Percentiles rank a stretch among this genome's conserved stretches.
Evolutionary conservation across 2,797 vertebrate genomes (phyloP).

Genomic region (Momotus momota): DNA sequence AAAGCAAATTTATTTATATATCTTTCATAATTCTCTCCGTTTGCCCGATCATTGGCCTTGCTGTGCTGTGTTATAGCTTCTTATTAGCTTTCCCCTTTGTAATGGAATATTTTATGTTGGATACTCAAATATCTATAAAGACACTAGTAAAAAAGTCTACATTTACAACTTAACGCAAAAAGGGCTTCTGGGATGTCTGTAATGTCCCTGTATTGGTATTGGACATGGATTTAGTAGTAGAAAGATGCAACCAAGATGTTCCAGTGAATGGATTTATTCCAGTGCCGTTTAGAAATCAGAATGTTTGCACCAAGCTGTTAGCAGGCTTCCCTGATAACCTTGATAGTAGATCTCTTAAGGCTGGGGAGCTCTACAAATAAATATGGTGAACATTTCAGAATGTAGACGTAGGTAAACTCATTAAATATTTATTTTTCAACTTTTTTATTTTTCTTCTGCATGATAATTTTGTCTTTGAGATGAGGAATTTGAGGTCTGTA

Average conservation of each 20-base stretch:
- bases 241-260: neutral
- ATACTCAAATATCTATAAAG: slow-evolving; percentile 66
- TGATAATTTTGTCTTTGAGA: neutral
- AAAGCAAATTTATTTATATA: slow-evolving; percentile 60
- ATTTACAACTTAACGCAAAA: neutral
- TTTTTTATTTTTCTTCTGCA: neutral
- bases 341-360: neutral
- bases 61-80: slow-evolving; percentile 51
- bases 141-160: slow-evolving; percentile 42
- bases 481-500: neutral
- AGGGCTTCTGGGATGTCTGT: neutral
- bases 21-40: slow-evolving; percentile 32
- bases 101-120: slow-evolving; percentile 66
- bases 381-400: neutral
- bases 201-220: neutral
- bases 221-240: neutral
- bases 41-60: slow-evolving; percentile 52
- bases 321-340: neutral
- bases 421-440: slow-evolving; percentile 17
- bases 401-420: neutral
- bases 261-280: slow-evolving; percentile 7
- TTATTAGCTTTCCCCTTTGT: slow-evolving; percentile 60
- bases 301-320: neutral
- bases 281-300: neutral
- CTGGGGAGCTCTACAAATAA: neutral